A percentile compares a stretch with the other conserved stretches of the same genome.
Evolutionary conservation across 2,888 invertebrate genomes (phyloP).

Genomic region (Melitaea athalia): DNA sequence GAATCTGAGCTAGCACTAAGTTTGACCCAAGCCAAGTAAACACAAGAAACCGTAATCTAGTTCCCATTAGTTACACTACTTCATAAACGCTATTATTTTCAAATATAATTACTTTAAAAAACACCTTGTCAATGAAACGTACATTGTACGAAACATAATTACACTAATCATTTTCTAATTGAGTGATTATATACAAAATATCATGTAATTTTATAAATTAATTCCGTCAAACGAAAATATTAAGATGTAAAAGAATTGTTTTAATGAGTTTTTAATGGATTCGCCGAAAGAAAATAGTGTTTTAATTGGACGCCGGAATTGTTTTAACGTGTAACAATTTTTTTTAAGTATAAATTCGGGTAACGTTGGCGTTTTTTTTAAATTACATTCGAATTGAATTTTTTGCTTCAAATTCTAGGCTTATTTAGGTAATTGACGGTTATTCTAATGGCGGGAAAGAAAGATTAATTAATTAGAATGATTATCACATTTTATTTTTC

Average conservation of each 20-base stretch:
- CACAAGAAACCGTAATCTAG: too few species aligned
- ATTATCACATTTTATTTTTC: not conserved
- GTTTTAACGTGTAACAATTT: constrained; percentile 9
- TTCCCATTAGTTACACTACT: too few species aligned
- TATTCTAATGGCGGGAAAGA: not conserved
- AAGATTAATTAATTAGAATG: not conserved
- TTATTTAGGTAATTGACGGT: not conserved
- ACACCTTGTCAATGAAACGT: not conserved
- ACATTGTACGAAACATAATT: not conserved
- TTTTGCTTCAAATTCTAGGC: not conserved
- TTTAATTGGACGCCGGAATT: constrained; percentile 32
- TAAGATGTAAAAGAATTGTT: constrained; percentile 42
- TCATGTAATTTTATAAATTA: constrained; percentile 27
- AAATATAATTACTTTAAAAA: not conserved
- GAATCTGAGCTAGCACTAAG: too few species aligned
- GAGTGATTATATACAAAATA: constrained; percentile 23
- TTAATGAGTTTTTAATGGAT: constrained; percentile 47
- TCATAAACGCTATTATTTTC: not conserved
- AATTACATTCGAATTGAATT: constrained; percentile 3
- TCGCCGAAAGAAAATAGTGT: constrained; percentile 39
- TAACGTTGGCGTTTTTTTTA: constrained; percentile 2
- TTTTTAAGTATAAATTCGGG: not conserved
- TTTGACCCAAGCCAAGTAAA: too few species aligned
- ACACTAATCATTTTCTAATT: constrained; percentile 25
- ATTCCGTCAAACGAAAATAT: constrained; percentile 35